phyloP scores from a whole-genome alignment of 2,113 vertebrate genomes.

The Asarcornis scutulata region DNA sequence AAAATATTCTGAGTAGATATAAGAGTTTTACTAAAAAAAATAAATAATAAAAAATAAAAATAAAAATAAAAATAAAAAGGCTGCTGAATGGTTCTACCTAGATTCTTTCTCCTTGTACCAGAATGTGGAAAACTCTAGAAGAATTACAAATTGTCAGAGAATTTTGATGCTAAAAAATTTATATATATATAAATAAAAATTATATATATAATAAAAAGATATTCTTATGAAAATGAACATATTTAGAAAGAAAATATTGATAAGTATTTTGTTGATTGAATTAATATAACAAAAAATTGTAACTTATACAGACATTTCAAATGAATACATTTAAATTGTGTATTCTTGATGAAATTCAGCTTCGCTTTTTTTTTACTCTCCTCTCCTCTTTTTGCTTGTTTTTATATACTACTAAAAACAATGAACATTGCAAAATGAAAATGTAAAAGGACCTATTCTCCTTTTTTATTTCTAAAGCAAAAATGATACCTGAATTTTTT shows the following conservation, averaged over 20 bases:
- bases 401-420: not conserved
- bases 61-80: not conserved
- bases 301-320: not conserved
- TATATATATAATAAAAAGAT: not conserved
- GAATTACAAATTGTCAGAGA: not conserved
- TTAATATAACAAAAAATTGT: not conserved
- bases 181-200: too few relatives aligned
- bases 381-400: rapidly evolving
- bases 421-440: not conserved
- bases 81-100: not conserved
- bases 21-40: not conserved
- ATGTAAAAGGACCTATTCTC: rapidly evolving
- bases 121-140: not conserved
- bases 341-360: not conserved
- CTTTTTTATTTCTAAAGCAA: not conserved
- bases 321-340: not conserved
- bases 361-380: not conserved
- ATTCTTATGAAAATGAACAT: not conserved
- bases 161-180: not conserved
- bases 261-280: not conserved
- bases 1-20: not conserved
- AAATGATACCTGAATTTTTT: rapidly evolving
- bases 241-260: not conserved
- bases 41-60: not conserved
- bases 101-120: not conserved